Evolutionary conservation across 2,113 vertebrate species (phyloP).

Genomic region (Zosterops lateralis): DNA sequence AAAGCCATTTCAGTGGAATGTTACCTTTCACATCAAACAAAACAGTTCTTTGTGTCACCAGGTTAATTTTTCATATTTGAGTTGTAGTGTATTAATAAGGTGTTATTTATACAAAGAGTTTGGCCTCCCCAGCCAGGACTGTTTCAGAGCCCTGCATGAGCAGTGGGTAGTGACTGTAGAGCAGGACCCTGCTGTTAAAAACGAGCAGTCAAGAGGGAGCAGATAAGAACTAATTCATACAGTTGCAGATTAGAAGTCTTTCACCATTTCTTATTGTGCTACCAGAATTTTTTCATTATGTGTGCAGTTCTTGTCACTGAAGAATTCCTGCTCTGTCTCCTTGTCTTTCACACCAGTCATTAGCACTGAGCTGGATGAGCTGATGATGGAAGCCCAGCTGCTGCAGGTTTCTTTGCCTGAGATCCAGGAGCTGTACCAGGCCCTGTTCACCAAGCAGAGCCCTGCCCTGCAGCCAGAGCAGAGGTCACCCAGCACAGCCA

Average conservation of each 20-base stretch:
- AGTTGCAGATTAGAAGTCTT: neutral
- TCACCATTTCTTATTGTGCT: neutral
- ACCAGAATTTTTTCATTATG: neutral
- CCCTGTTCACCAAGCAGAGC: constrained; percentile 78
- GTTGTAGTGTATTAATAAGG: neutral
- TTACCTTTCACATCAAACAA: neutral
- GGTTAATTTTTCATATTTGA: neutral
- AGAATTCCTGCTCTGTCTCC: neutral
- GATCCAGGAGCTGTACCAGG: constrained; percentile 86
- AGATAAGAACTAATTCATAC: neutral
- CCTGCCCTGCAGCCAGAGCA: constrained; percentile 57
- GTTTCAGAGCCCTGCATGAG: neutral
- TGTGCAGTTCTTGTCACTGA: neutral
- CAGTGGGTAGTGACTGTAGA: fast-evolving
- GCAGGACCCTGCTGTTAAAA: neutral
- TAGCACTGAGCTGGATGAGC: constrained; percentile 85
- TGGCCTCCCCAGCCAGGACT: neutral
- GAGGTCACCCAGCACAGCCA: constrained; percentile 56
- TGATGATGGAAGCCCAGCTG: constrained; percentile 95
- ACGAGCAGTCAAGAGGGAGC: neutral
- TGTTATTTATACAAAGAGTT: neutral
- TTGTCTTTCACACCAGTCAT: constrained; percentile 73
- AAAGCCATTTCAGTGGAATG: neutral
- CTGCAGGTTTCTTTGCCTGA: constrained; percentile 91
- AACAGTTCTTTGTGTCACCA: neutral